Evolutionary conservation across 2,888 invertebrate species (phyloP).

Genomic region (Hoplodrina ambigua): DNA sequence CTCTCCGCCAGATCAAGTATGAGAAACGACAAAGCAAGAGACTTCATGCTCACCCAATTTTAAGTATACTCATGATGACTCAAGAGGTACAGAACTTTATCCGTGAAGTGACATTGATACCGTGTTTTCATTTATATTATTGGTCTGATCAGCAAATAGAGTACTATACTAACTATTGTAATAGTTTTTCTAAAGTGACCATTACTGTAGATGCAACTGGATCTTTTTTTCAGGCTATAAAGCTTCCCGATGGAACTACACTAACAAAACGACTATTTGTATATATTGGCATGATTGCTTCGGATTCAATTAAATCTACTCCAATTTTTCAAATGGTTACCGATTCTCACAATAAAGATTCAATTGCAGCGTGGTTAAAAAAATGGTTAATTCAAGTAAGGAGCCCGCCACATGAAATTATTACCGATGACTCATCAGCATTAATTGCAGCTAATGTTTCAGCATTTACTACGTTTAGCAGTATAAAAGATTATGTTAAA

Average conservation of each 20-base stretch:
- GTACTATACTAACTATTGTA: conserved; percentile 47
- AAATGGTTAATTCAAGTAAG: conserved; percentile 49
- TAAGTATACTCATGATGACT: conserved; percentile 53
- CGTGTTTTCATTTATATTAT: conserved; percentile 55
- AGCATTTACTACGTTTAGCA: conserved; percentile 46
- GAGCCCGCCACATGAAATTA: conserved; percentile 53
- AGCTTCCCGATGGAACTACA: conserved; percentile 49
- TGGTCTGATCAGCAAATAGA: conserved; percentile 54
- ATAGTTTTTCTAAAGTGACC: conserved; percentile 49
- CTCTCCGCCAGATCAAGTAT: conserved; percentile 49
- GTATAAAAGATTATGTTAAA: conserved; percentile 48
- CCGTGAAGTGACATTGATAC: conserved; percentile 51
- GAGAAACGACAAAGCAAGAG: conserved; percentile 49
- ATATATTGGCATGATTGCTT: conserved; percentile 50
- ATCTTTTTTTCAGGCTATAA: conserved; percentile 49
- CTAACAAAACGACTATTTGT: conserved; percentile 53
- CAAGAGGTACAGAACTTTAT: conserved; percentile 47
- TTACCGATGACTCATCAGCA: conserved; percentile 51
- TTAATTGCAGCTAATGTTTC: conserved; percentile 47
- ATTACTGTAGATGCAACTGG: conserved; percentile 55
- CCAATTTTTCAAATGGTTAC: conserved; percentile 55
- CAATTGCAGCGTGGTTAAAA: conserved; percentile 51
- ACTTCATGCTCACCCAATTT: conserved; percentile 50
- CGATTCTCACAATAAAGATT: conserved; percentile 50
- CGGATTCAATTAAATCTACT: conserved; percentile 46